phyloP scores from a whole-genome alignment of 2,888 invertebrate species.

The Cosmorhoe ocellata region DNA sequence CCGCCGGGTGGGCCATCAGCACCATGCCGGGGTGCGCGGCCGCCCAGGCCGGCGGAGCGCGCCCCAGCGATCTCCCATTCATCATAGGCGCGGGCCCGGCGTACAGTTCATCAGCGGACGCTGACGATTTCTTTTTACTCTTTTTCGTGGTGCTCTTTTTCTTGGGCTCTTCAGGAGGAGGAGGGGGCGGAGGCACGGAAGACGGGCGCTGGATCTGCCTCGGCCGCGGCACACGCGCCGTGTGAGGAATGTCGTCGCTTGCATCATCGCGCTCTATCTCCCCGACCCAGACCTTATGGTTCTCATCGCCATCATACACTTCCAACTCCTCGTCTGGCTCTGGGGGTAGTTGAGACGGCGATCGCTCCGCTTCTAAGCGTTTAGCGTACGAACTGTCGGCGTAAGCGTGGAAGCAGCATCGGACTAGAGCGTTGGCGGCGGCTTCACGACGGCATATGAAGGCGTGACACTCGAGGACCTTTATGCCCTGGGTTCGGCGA shows the following conservation, averaged over 20 bases:
- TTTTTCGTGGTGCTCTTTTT: constrained; percentile 81
- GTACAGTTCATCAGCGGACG: constrained; percentile 83
- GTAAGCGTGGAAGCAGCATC: constrained; percentile 98
- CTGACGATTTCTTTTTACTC: constrained; percentile 81
- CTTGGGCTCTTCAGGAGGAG: constrained; percentile 85
- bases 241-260: constrained; percentile 86
- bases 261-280: constrained; percentile 89
- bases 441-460: constrained; percentile 98
- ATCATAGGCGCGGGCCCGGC: constrained; percentile 74
- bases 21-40: constrained; percentile 68
- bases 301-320: constrained; percentile 94
- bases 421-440: constrained; percentile 98
- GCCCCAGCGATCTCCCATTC: constrained; percentile 71
- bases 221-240: constrained; percentile 86
- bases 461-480: constrained; percentile 99
- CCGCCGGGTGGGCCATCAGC: constrained; percentile 73
- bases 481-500: constrained; percentile 97
- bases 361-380: constrained; percentile 86
- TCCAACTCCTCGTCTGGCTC: constrained; percentile 88
- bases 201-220: constrained; percentile 91
- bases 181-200: constrained; percentile 92
- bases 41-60: constrained; percentile 74
- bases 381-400: constrained; percentile 97
- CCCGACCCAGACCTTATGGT: constrained; percentile 96
- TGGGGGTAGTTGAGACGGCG: constrained; percentile 65